phyloP scores from a whole-genome alignment of 2,113 vertebrate genomes.

The Elephantulus edwardii region DNA sequence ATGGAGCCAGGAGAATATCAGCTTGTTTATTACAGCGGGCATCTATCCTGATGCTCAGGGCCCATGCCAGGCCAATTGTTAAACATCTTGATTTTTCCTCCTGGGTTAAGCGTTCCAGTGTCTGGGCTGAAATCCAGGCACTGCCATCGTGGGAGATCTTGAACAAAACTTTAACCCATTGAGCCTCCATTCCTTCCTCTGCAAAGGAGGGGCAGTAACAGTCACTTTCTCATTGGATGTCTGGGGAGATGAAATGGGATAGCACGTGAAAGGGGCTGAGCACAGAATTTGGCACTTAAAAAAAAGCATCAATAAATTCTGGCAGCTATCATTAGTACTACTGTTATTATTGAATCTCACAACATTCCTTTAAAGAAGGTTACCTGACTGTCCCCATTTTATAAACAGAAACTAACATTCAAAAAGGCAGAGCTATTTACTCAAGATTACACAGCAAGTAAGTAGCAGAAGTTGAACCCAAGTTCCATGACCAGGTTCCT shows the following conservation, averaged over 20 bases:
- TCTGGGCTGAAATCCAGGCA: not conserved
- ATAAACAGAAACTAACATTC: conserved; percentile 13
- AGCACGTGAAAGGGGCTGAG: not conserved
- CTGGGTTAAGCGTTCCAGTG: not conserved
- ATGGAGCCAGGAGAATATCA: not conserved
- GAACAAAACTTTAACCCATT: not conserved
- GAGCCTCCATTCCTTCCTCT: conserved; percentile 6
- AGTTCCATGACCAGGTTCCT: not conserved
- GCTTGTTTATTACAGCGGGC: not conserved
- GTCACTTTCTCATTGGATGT: too few species aligned
- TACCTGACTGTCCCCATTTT: not conserved
- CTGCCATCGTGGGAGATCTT: not conserved
- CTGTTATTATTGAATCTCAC: not conserved
- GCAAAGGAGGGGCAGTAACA: not conserved
- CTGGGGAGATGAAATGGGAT: not conserved
- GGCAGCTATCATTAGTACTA: not conserved
- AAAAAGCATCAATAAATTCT: too few species aligned
- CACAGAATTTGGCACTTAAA: not conserved
- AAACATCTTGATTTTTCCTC: not conserved
- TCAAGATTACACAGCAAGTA: not conserved
- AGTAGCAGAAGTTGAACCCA: not conserved
- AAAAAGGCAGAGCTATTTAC: not conserved
- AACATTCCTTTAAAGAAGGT: not conserved
- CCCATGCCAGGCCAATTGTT: not conserved
- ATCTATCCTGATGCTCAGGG: not conserved